These are phyloP conservation scores for Corythoichthys intestinalis DNA, from an alignment of 2,113 vertebrate genomes.

Conservation along the genomic window DNA sequence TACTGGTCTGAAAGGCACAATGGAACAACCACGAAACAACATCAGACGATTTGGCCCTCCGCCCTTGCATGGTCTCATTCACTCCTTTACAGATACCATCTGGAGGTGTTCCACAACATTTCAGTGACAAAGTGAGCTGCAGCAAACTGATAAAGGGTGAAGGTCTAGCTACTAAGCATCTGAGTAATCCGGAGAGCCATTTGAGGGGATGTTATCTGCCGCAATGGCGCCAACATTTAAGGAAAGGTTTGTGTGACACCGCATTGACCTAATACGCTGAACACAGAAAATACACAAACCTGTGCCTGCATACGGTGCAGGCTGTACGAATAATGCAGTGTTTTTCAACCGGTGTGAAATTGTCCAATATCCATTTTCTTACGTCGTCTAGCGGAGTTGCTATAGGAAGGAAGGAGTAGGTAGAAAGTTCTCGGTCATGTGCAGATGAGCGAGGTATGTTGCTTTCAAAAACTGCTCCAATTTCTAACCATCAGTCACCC, in stretches of 20 bases:
- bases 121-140: conserved; percentile 37
- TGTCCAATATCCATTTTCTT: no score
- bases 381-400: no score
- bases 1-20: conserved; percentile 25
- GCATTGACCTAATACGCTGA: not conserved
- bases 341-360: not conserved
- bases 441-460: no score
- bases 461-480: no score
- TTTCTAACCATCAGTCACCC: no score
- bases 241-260: not conserved
- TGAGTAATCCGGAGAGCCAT: conserved; percentile 42
- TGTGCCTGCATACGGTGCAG: not conserved
- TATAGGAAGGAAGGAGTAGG: no score
- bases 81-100: conserved; percentile 46
- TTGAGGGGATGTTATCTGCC: conserved; percentile 18
- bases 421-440: no score
- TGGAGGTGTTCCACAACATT: conserved; percentile 50
- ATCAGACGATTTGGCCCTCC: conserved; percentile 46
- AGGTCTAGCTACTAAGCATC: conserved; percentile 31
- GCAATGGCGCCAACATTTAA: conserved; percentile 31
- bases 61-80: conserved; percentile 30
- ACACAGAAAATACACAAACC: not conserved
- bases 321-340: not conserved
- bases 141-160: conserved; percentile 39
- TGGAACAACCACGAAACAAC: conserved; percentile 30